These are phyloP conservation scores for Saturnia pavonia DNA, from an alignment of 2,888 invertebrate genomes.

Conservation along the genomic window DNA sequence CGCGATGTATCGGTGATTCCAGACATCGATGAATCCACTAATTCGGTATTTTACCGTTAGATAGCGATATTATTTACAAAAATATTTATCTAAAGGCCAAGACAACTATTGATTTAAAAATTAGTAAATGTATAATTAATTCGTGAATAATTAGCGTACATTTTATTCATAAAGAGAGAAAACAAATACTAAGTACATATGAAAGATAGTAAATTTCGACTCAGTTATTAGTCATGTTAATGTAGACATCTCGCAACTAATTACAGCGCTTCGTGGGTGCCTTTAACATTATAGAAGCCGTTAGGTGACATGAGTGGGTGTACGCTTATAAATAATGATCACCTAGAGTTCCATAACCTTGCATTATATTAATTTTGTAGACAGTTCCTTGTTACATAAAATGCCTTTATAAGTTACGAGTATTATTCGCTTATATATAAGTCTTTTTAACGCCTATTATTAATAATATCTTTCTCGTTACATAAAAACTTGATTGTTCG, in stretches of 20 bases:
- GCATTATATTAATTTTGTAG: neutral
- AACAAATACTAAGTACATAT: neutral
- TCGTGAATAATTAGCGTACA: neutral
- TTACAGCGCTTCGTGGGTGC: slow-evolving; percentile 8
- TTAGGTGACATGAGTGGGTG: slow-evolving; percentile 10
- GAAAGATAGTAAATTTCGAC: neutral
- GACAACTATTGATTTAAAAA: too few species aligned
- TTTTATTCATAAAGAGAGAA: neutral
- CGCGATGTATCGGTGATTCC: too few species aligned
- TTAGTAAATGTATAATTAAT: neutral
- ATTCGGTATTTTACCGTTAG: neutral
- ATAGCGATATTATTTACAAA: neutral
- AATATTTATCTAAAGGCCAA: neutral
- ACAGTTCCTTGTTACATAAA: neutral
- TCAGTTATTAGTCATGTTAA: slow-evolving; percentile 9
- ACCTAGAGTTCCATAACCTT: neutral
- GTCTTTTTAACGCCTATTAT: neutral
- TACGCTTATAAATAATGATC: slow-evolving; percentile 13
- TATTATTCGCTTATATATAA: neutral
- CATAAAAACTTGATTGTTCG: neutral
- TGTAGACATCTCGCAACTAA: slow-evolving; percentile 12
- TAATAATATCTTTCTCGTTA: neutral
- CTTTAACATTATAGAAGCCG: slow-evolving; percentile 13
- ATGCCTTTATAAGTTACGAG: neutral
- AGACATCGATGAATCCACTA: neutral